These are phyloP conservation scores for Rhynchopsitta pachyrhyncha DNA, from an alignment of 2,113 vertebrate species.

Conservation along the genomic window DNA sequence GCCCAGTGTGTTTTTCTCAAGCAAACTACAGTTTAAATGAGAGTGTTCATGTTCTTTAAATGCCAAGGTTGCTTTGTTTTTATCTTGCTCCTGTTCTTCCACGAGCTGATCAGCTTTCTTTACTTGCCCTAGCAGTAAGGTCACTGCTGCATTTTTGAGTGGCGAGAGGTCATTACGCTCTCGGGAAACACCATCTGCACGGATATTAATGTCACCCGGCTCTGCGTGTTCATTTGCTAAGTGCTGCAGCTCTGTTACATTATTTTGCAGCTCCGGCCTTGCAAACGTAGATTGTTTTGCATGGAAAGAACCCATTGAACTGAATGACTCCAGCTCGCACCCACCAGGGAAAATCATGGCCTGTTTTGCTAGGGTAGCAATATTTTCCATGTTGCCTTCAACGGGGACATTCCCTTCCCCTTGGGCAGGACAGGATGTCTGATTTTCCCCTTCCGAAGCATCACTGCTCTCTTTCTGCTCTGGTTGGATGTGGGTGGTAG, in stretches of 20 bases:
- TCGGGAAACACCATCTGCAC: slow-evolving; percentile 28
- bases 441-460: background rate
- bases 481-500: background rate
- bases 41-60: slow-evolving; percentile 52
- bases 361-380: background rate
- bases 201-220: background rate
- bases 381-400: background rate
- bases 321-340: background rate
- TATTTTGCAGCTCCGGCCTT: background rate
- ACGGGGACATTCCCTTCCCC: background rate
- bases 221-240: background rate
- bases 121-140: slow-evolving; percentile 9
- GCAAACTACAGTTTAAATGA: background rate
- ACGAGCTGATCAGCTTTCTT: slow-evolving; percentile 1
- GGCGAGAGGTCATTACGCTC: slow-evolving; percentile 20
- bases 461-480: background rate
- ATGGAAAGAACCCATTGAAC: background rate
- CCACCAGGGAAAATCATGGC: background rate
- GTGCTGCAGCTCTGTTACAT: background rate
- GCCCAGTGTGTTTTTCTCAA: background rate
- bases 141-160: background rate
- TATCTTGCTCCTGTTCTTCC: slow-evolving; percentile 31
- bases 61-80: slow-evolving; percentile 60
- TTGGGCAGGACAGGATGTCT: background rate
- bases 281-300: background rate